Percentiles rank a stretch among this genome's conserved stretches.
Evolutionary conservation across 2,888 invertebrate genomes (phyloP).

Genomic region (Chrysotoxum bicinctum): DNA sequence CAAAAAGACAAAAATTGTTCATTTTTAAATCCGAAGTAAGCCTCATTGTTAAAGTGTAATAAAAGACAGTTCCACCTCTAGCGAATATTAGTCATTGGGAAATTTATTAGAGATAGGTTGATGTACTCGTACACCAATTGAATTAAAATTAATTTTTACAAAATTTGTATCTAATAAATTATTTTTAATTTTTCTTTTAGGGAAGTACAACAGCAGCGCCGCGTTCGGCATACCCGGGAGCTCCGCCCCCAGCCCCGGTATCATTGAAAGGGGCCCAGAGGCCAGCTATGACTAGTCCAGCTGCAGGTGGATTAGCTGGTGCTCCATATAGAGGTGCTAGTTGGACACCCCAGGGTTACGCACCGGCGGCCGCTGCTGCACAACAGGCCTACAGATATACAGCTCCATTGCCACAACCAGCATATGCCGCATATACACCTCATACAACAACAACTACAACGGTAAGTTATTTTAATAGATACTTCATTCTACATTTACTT

Average conservation of each 20-base stretch:
- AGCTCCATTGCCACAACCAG: constrained; percentile 81
- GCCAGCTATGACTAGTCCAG: constrained; percentile 82
- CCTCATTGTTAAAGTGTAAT: too few species aligned
- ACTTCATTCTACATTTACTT: too few species aligned
- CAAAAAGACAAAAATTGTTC: too few species aligned
- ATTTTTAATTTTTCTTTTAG: constrained; percentile 70
- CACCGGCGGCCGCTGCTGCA: constrained; percentile 80
- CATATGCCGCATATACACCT: constrained; percentile 82
- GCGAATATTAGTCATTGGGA: too few species aligned
- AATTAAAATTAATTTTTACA: neutral
- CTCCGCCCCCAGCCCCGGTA: constrained; percentile 81
- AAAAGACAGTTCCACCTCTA: too few species aligned
- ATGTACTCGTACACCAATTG: too few species aligned
- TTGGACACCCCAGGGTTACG: constrained; percentile 82
- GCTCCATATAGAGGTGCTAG: constrained; percentile 81
- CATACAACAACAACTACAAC: constrained; percentile 81
- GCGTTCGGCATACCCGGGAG: constrained; percentile 81
- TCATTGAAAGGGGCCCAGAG: constrained; percentile 81
- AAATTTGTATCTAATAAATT: constrained; percentile 1
- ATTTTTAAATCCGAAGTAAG: too few species aligned
- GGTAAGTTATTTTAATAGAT: too few species aligned
- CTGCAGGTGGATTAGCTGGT: constrained; percentile 81
- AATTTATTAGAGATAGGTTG: too few species aligned
- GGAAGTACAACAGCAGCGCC: constrained; percentile 79
- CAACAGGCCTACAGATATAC: constrained; percentile 82